Conservation (phyloP, 2,888 invertebrate species). For the Vandiemenella viatica region DNA sequence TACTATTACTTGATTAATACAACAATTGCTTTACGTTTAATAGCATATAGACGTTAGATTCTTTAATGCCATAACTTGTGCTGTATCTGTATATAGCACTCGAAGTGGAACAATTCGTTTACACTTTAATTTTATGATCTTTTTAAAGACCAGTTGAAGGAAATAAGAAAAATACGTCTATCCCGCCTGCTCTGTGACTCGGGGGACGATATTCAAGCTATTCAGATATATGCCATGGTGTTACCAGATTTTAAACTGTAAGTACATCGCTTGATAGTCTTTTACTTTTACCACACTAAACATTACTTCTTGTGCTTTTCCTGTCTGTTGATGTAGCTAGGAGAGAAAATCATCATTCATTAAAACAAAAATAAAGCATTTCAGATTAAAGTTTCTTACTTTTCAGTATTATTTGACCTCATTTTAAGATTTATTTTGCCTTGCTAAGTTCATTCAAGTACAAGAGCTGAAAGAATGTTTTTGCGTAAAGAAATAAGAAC, state of each 20-base stretch:
- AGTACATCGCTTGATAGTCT: constrained; percentile 19
- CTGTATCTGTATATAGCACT: too few species aligned
- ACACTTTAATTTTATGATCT: constrained; percentile 1
- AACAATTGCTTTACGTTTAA: neutral
- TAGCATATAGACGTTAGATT: too few species aligned
- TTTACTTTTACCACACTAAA: too few species aligned
- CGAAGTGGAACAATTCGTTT: neutral
- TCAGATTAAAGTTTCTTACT: neutral
- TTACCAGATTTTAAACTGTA: constrained; percentile 29
- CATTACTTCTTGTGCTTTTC: too few species aligned
- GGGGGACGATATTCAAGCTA: constrained; percentile 28
- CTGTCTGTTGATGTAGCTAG: too few species aligned
- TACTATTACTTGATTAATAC: neutral
- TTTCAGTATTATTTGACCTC: too few species aligned
- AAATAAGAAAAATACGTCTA: constrained; percentile 29
- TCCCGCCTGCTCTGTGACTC: constrained; percentile 31
- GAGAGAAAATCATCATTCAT: neutral
- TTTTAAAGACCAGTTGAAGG: constrained; percentile 28
- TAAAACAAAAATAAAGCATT: neutral
- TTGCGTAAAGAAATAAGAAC: too few species aligned
- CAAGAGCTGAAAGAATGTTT: too few species aligned
- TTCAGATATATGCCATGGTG: constrained; percentile 31
- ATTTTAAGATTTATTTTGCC: too few species aligned
- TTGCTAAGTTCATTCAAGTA: too few species aligned
- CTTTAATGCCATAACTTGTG: too few species aligned